phyloP scores from a whole-genome alignment of 2,113 vertebrate genomes.

The Crotalus horridus region DNA sequence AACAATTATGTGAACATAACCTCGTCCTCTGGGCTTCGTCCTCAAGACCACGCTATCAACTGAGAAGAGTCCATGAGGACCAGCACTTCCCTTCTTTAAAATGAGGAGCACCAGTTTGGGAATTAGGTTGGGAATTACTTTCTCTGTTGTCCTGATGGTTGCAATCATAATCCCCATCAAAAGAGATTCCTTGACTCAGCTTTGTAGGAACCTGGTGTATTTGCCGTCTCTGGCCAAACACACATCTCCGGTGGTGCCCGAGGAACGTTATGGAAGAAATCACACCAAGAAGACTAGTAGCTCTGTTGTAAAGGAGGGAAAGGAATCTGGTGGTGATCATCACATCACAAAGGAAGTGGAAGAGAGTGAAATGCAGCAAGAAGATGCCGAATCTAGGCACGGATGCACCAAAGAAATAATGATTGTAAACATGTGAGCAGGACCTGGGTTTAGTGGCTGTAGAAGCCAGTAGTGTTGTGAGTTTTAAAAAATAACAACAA shows the following conservation, averaged over 20 bases:
- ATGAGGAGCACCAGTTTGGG: background rate
- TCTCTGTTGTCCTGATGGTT: background rate
- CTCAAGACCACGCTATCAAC: background rate
- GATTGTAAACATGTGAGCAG: background rate
- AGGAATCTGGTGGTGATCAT: too few species aligned
- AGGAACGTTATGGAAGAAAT: background rate
- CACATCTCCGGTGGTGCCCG: background rate
- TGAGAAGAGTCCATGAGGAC: background rate
- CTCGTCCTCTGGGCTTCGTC: background rate
- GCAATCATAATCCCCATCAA: background rate
- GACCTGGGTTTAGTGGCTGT: background rate
- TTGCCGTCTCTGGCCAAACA: background rate
- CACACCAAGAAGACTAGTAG: background rate
- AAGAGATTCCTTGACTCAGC: background rate
- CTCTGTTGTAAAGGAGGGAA: background rate
- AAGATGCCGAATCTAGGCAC: background rate
- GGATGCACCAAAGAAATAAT: background rate
- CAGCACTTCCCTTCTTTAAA: background rate
- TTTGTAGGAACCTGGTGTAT: background rate
- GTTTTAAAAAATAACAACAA: background rate
- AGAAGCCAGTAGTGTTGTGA: background rate
- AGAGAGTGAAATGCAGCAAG: background rate
- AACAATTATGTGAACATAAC: background rate
- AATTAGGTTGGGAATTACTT: background rate
- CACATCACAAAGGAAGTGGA: background rate